phyloP scores from a whole-genome alignment of 2,888 invertebrate species.

The Agriotes lineatus region DNA sequence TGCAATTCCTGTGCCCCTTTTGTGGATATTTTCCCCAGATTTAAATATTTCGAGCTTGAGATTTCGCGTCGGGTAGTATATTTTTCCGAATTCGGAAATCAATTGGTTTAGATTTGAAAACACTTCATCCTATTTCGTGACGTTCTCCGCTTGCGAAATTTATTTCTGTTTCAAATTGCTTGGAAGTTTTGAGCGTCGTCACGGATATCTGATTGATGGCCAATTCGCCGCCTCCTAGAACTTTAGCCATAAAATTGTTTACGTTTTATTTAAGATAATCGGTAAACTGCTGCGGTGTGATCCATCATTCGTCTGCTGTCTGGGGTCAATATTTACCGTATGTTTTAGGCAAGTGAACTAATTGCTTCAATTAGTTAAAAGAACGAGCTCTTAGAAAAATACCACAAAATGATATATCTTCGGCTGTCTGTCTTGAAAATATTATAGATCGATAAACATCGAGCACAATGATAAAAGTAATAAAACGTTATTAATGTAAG shows the following conservation, averaged over 20 bases:
- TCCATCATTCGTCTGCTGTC: constrained; percentile 2
- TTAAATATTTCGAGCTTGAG: not conserved
- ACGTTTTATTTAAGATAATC: constrained; percentile 29
- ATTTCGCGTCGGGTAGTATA: not conserved
- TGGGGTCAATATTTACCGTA: not conserved
- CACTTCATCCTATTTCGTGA: constrained; percentile 25
- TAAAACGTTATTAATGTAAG: no score
- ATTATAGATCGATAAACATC: no score
- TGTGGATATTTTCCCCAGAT: not conserved
- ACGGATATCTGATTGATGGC: constrained; percentile 40
- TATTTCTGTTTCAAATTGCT: constrained; percentile 37
- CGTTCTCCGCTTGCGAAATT: constrained; percentile 26
- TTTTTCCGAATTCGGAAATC: not conserved
- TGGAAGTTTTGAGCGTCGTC: constrained; percentile 37
- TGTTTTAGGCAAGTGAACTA: not conserved
- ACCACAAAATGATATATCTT: no score
- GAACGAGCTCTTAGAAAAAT: no score
- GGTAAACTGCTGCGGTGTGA: constrained; percentile 16
- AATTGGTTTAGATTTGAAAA: constrained; percentile 2
- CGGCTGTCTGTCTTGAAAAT: no score
- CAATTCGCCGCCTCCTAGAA: constrained; percentile 29
- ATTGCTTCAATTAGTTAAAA: no score
- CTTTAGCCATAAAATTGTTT: constrained; percentile 30
- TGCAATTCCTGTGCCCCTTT: not conserved
- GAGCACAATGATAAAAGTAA: no score